phyloP scores from a whole-genome alignment of 2,113 vertebrate genomes.

The Triplophysa tibetana region DNA sequence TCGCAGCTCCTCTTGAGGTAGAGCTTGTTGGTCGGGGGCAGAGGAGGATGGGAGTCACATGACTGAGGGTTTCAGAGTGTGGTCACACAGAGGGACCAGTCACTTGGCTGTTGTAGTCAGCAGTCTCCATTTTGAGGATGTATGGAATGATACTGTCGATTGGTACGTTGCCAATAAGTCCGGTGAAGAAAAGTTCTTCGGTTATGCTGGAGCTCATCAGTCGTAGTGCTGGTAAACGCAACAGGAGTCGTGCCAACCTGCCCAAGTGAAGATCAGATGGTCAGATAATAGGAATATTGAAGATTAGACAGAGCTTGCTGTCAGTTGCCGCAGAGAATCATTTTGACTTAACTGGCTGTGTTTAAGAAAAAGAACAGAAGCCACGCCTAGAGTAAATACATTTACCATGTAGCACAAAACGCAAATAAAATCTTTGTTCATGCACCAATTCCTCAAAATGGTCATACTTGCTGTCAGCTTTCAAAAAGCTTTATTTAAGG shows the following conservation, averaged over 20 bases:
- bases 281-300: too few relatives aligned
- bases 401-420: too few relatives aligned
- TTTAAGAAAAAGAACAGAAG: background rate
- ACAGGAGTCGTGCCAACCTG: constrained; percentile 93
- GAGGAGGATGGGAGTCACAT: background rate
- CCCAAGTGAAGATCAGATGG: constrained; percentile 46
- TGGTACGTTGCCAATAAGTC: constrained; percentile 95
- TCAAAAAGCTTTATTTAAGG: too few relatives aligned
- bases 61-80: background rate
- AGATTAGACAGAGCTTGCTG: background rate
- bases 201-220: constrained; percentile 97
- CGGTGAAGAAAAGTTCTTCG: constrained; percentile 98
- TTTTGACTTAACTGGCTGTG: too few relatives aligned
- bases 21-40: constrained; percentile 32
- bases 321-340: background rate
- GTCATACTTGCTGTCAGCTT: too few relatives aligned
- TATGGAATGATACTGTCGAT: constrained; percentile 99
- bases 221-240: constrained; percentile 91
- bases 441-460: too few relatives aligned
- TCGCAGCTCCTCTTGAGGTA: constrained; percentile 36
- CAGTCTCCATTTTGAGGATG: constrained; percentile 99
- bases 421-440: too few relatives aligned
- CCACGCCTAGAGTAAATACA: background rate
- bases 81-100: constrained; percentile 79
- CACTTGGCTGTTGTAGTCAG: constrained; percentile 96